Conservation (phyloP, 2,888 invertebrate species). For the Spisula subtruncata region DNA sequence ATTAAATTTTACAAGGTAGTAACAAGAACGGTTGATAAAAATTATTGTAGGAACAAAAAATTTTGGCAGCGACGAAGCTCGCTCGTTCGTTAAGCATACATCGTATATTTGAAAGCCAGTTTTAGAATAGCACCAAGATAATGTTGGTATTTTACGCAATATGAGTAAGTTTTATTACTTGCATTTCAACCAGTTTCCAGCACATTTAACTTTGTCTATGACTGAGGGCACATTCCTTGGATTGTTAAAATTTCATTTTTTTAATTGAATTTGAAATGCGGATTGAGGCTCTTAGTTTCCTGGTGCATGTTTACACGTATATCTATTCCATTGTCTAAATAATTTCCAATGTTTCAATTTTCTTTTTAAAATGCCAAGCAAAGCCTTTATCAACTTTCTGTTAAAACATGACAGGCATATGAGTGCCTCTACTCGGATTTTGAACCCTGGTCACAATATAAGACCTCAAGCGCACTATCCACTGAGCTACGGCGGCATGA, state of each 20-base stretch:
- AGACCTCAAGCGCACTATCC: no score
- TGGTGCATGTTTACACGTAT: not conserved
- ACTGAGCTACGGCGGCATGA: no score
- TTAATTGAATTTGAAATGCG: not conserved
- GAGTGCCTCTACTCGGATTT: no score
- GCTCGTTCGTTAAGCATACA: slow-evolving; percentile 2
- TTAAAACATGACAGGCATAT: no score
- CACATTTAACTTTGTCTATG: not conserved
- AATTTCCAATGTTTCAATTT: no score
- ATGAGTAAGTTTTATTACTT: slow-evolving; percentile 4
- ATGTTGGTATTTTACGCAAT: not conserved
- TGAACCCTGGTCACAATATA: no score
- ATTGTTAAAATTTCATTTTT: slow-evolving; percentile 7
- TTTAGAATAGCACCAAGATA: not conserved
- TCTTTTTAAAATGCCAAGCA: no score
- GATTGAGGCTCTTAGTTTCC: not conserved
- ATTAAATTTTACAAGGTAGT: slow-evolving; percentile 40
- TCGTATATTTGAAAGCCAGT: slow-evolving; percentile 22
- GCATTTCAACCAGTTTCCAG: not conserved
- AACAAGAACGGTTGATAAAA: slow-evolving; percentile 26
- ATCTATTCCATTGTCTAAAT: not conserved
- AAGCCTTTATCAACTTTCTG: no score
- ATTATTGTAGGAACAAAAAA: slow-evolving; percentile 5
- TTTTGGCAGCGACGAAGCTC: slow-evolving; percentile 13
- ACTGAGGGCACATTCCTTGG: not conserved